Evolutionary conservation across 2,797 vertebrate genomes (phyloP).

Genomic region (Bradypodion ventrale): DNA sequence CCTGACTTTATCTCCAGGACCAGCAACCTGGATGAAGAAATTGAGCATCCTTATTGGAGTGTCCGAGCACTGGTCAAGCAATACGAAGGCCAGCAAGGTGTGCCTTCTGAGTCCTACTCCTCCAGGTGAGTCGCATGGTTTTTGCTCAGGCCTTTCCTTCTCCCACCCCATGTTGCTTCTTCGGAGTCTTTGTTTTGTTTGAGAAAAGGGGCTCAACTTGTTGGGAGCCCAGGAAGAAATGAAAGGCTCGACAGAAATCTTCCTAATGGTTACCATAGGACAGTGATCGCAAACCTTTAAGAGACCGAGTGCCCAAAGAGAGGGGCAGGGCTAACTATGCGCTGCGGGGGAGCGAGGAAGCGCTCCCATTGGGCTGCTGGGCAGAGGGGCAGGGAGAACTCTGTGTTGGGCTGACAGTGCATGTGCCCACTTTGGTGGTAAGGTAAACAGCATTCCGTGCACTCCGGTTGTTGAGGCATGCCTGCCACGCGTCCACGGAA

Average conservation of each 20-base stretch:
- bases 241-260: background rate
- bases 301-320: no score
- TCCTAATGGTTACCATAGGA: background rate
- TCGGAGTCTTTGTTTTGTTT: background rate
- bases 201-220: background rate
- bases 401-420: no score
- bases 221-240: background rate
- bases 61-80: conserved; percentile 93
- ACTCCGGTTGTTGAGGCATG: no score
- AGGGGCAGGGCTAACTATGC: no score
- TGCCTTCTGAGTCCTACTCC: conserved; percentile 59
- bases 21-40: conserved; percentile 82
- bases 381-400: no score
- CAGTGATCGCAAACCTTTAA: no score
- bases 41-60: conserved; percentile 85
- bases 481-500: no score
- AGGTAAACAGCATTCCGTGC: no score
- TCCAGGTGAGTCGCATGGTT: conserved; percentile 77
- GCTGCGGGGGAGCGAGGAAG: background rate
- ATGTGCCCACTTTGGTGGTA: no score
- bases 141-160: fast-evolving
- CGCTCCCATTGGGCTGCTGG: no score
- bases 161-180: background rate
- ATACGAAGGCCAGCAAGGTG: conserved; percentile 87
- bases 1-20: conserved; percentile 64